These are phyloP conservation scores for Pristis pectinata DNA, from an alignment of 2,797 vertebrate species.

Conservation along the genomic window DNA sequence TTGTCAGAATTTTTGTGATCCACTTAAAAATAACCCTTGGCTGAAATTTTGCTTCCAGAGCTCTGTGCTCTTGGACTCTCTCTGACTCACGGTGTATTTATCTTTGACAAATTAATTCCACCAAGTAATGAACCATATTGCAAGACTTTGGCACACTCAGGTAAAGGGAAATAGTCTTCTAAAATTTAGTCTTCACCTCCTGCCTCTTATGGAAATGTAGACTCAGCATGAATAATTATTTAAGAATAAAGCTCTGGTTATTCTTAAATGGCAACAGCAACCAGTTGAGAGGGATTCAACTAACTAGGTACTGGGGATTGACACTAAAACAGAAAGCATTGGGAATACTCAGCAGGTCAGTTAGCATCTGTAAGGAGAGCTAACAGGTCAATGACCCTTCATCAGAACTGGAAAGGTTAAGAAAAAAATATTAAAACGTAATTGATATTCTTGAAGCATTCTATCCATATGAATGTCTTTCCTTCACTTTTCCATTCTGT, in stretches of 20 bases:
- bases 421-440: neutral
- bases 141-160: neutral
- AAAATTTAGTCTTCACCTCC: neutral
- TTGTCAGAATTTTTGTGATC: neutral
- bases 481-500: no score
- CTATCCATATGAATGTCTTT: neutral
- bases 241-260: neutral
- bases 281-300: neutral
- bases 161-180: neutral
- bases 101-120: neutral
- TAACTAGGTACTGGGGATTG: neutral
- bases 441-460: conserved; percentile 19
- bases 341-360: no score
- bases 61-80: neutral
- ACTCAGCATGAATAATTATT: neutral
- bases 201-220: neutral
- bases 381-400: no score
- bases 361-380: no score
- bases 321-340: neutral
- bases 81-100: neutral
- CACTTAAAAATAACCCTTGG: neutral
- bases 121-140: neutral
- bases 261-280: neutral
- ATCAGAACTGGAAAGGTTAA: no score
- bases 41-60: neutral